Evolutionary conservation across 2,113 vertebrate species (phyloP), one percentile per base, ranked within the genome.

Genomic region (Antechinus flavipes): DNA sequence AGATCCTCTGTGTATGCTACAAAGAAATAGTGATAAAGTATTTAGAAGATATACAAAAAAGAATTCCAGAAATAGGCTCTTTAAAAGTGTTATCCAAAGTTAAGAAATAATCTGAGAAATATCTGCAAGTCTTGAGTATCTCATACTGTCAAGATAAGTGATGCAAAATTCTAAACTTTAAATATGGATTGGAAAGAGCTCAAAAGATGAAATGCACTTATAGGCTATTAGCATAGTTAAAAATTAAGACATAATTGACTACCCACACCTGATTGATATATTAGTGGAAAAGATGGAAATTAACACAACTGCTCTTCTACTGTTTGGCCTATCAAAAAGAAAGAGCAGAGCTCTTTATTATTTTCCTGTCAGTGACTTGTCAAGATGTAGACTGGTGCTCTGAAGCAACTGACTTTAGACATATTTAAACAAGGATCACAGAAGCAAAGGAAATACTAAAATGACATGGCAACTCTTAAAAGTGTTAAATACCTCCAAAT

Each of bases 1-100:
- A 99, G 98, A 94, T 99, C 99, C n/a, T 99, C 99, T 0, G 99
- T 97, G 95, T 99, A 99, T 99, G 99, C 99, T 99, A 97, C 30
- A 89, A 47, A 97, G 96, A 98, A 12, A 98, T 0, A 22, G 56
- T 90, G n/a, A 27, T 2, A 97, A 0, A 42, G 53, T 24, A 30
- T 27, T 90, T 49, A 54, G n/a, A 89, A 1, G 52, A 93, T n/a
- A 47, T 35, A 22, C 42, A 47, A 54, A 22, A 16, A 68, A n/a
- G 6, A 54, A 56, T 7, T 30, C n/a, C 46, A 14, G 10, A 0
- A 27, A 27, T 52, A 26, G 42, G 22, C 42, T n/a, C 35, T n/a
- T 84, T 6, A 84, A 84, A 76, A 84, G 42, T 7, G 68, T 23
- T 42, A 11, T 68, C 3, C 27, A 76, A n/a, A 6, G 1, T 84